Evolutionary conservation across 2,113 vertebrate species (phyloP).

Genomic region (Hypomesus transpacificus): DNA sequence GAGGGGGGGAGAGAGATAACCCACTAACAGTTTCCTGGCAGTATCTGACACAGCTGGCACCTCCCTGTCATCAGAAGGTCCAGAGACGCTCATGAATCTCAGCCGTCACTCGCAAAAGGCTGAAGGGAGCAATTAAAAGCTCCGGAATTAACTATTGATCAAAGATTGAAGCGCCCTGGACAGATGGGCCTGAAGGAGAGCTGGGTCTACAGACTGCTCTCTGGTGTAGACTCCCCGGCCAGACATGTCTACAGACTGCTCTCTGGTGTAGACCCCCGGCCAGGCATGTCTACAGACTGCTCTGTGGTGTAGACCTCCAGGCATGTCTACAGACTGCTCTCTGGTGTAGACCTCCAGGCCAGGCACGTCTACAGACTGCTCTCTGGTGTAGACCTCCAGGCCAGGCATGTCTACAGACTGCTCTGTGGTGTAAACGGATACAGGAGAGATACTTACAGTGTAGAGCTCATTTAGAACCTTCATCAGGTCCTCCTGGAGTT

Average conservation of each 20-base stretch:
- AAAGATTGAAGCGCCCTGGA: conserved; percentile 10
- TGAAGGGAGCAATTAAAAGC: conserved; percentile 26
- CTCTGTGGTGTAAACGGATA: neutral
- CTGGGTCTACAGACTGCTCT: too few relatives aligned
- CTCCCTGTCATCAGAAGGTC: neutral
- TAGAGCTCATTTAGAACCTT: conserved; percentile 98
- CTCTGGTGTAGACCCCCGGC: too few relatives aligned
- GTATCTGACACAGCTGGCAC: neutral
- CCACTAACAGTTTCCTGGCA: neutral
- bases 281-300: too few relatives aligned
- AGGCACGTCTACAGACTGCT: too few relatives aligned
- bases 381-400: neutral
- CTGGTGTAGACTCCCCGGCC: too few relatives aligned
- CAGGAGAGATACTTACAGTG: conserved; percentile 81
- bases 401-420: neutral
- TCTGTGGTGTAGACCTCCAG: too few relatives aligned
- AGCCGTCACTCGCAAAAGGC: neutral
- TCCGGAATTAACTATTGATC: conserved; percentile 35
- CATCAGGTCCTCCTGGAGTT: conserved; percentile 98
- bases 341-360: too few relatives aligned
- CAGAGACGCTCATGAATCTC: conserved; percentile 14
- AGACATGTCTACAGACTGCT: too few relatives aligned
- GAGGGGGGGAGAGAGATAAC: neutral
- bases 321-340: too few relatives aligned
- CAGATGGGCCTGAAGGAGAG: conserved; percentile 13